These are phyloP conservation scores for Byasa hedistus DNA, from an alignment of 2,888 invertebrate species.

Conservation along the genomic window DNA sequence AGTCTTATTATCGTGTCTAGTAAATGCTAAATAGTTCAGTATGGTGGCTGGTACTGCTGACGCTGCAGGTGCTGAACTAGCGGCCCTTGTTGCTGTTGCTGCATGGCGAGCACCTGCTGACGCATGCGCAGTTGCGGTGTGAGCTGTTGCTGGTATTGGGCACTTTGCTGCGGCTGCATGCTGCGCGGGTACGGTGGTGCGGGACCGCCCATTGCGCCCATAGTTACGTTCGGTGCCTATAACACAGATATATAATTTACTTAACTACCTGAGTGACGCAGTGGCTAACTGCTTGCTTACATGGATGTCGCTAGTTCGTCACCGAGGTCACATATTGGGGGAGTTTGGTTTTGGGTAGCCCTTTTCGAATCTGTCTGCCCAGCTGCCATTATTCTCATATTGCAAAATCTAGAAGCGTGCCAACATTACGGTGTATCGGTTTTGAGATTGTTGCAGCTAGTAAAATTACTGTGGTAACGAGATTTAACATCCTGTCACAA, in stretches of 20 bases:
- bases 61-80: constrained; percentile 73
- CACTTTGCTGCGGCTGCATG: constrained; percentile 78
- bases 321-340: too few relatives aligned
- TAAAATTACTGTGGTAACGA: too few relatives aligned
- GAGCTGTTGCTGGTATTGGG: constrained; percentile 82
- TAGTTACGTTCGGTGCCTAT: constrained; percentile 91
- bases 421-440: too few relatives aligned
- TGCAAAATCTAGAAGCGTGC: too few relatives aligned
- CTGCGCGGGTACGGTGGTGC: constrained; percentile 88
- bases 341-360: too few relatives aligned
- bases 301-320: too few relatives aligned
- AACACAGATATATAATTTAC: constrained; percentile 25
- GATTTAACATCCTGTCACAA: too few relatives aligned
- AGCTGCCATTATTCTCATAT: too few relatives aligned
- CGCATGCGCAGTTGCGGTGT: constrained; percentile 81
- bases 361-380: too few relatives aligned
- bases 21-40: constrained; percentile 38
- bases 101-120: constrained; percentile 85
- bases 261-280: not conserved
- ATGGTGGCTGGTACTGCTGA: constrained; percentile 73
- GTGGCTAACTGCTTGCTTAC: too few relatives aligned
- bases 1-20: not conserved
- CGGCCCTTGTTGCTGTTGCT: constrained; percentile 80
- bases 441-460: too few relatives aligned
- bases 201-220: constrained; percentile 88